These are phyloP conservation scores for Napeogenes inachia DNA, from an alignment of 2,888 invertebrate species.

Conservation along the genomic window DNA sequence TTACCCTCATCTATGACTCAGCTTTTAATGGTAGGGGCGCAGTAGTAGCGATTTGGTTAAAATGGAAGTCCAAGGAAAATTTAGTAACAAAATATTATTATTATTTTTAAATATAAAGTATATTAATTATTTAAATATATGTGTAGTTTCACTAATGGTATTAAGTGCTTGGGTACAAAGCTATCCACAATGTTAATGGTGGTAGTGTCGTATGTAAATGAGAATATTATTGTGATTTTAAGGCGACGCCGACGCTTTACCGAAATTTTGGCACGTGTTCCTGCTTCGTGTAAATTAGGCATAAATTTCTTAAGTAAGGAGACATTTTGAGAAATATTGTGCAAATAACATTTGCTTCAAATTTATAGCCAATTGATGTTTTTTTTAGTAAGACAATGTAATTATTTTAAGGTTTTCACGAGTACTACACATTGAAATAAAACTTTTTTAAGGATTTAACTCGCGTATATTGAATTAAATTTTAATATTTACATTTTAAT, in stretches of 20 bases:
- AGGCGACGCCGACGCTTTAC: conserved; percentile 18
- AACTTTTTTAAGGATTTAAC: no score
- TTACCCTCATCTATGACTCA: conserved; percentile 19
- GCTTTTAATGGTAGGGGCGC: conserved; percentile 6
- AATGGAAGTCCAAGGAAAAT: neutral
- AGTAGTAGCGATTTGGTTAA: conserved; percentile 3
- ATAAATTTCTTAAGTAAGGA: conserved; percentile 11
- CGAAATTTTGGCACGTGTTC: conserved; percentile 23
- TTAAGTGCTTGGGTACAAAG: neutral
- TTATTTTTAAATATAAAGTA: no score
- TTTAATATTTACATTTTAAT: no score
- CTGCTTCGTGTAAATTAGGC: conserved; percentile 19
- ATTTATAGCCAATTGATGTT: no score
- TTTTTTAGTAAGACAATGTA: no score
- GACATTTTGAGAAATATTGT: neutral
- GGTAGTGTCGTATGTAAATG: conserved; percentile 10
- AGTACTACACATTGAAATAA: no score
- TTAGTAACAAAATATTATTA: no score
- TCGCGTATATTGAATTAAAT: no score
- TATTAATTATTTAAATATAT: no score
- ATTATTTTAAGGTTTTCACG: no score
- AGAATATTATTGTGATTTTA: conserved; percentile 23
- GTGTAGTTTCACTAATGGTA: no score
- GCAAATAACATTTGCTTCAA: neutral
- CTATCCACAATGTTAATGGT: neutral